These are phyloP conservation scores for Squalus acanthias DNA, from an alignment of 2,797 vertebrate genomes.

Conservation along the genomic window DNA sequence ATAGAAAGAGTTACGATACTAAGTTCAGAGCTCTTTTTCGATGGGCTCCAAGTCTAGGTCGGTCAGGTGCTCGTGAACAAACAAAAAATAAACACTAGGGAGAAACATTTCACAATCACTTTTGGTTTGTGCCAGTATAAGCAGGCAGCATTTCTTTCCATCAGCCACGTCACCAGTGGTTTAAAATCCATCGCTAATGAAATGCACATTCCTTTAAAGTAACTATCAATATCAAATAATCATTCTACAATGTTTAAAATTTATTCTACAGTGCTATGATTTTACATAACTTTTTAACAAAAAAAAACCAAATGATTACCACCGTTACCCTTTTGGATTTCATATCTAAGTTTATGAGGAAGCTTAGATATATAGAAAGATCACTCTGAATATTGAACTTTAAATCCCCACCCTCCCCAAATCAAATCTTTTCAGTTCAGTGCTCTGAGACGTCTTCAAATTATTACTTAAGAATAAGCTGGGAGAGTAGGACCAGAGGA, in stretches of 20 bases:
- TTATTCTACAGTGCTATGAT: background rate
- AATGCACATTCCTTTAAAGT: background rate
- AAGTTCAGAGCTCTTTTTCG: background rate
- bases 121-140: background rate
- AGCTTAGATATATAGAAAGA: background rate
- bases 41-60: background rate
- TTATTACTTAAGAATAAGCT: background rate
- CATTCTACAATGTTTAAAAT: background rate
- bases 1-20: background rate
- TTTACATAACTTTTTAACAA: background rate
- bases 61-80: background rate
- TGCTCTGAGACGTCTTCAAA: background rate
- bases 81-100: background rate
- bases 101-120: background rate
- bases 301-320: background rate
- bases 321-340: background rate
- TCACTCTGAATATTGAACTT: background rate
- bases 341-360: background rate
- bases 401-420: background rate
- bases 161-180: background rate
- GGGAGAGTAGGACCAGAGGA: background rate
- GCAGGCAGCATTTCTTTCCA: background rate
- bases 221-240: background rate
- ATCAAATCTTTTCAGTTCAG: background rate
- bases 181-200: background rate